Evolutionary conservation across 2,888 invertebrate species (phyloP), one percentile per base, ranked within the genome.

Genomic region (Platycheirus albimanus): DNA sequence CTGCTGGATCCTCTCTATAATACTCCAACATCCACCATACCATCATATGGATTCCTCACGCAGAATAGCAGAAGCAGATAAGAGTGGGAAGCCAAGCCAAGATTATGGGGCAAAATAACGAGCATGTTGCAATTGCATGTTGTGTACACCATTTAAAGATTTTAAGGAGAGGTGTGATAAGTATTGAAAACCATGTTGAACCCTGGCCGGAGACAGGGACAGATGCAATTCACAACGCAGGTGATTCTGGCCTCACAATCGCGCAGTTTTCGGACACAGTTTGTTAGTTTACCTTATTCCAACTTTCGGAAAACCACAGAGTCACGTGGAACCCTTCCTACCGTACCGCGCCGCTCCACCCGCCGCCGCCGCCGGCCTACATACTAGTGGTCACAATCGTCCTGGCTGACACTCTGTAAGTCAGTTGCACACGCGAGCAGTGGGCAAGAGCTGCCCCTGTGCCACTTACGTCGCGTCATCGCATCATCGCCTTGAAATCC

Each of bases 61-160:
- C 83, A 63, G 51, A 58, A 63, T 56, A 71, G 77, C 72, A 72
- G 72, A 30, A 83, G 67, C 67, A 28, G 78, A 83, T 78, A 83
- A 83, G 54, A 83, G 78, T 78, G 49, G 78, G 78, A 83, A 63
- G 72, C 10, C 10, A 30, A 74, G 72, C 51, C 45, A 63, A 77
- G 83, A 83, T 83, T 78, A 74, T 72, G 51, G 45, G 58, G 69
- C 69, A 78, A 74, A 83, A 83, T 83, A 83, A 78, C 78, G 83
- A 83, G 78, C 83, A 78, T 83, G 83, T 78, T 83, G 78, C 83
- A 83, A 83, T 83, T 83, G 83, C 78, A 83, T 83, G 83, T 83
- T 83, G 83, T 83, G 83, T 83, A 83, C 83, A 83, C 83, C 83
- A 83, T 83, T 83, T 83, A 83, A 72, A 83, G 83, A 83, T 83